These are phyloP conservation scores for Threskiornis aethiopicus DNA, from an alignment of 2,797 vertebrate species.

Conservation along the genomic window DNA sequence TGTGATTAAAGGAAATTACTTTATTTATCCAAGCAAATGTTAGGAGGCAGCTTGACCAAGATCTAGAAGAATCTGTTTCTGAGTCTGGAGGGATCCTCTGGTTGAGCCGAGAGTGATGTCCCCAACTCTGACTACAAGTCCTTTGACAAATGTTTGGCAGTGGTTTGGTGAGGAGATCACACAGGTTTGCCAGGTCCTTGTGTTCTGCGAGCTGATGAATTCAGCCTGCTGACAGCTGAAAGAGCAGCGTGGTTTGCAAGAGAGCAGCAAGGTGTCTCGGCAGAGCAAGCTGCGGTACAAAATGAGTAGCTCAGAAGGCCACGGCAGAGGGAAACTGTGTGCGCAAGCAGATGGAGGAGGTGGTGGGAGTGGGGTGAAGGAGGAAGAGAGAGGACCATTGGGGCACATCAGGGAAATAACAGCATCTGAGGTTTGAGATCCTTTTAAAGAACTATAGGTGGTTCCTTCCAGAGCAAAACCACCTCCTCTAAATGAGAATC, in stretches of 20 bases:
- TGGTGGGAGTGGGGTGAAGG: background rate
- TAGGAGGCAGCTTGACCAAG: background rate
- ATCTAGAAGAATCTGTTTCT: background rate
- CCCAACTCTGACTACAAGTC: background rate
- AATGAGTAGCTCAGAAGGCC: background rate
- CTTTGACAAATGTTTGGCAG: background rate
- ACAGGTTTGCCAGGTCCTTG: background rate
- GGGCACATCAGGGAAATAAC: background rate
- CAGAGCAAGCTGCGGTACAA: fast-evolving
- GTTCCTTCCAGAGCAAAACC: background rate
- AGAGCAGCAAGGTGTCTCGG: background rate
- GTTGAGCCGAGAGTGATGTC: background rate
- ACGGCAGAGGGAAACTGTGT: background rate
- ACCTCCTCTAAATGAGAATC: background rate
- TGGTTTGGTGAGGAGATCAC: background rate
- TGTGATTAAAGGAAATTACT: background rate
- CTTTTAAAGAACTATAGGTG: background rate
- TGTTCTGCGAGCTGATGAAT: background rate
- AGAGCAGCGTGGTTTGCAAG: background rate
- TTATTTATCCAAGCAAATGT: background rate
- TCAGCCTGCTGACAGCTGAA: background rate
- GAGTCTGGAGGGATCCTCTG: background rate
- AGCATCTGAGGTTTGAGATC: background rate
- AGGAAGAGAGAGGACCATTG: background rate
- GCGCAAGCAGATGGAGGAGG: background rate